Conservation (phyloP, 2,888 invertebrate genomes). For the Drosophila kanekoi region DNA sequence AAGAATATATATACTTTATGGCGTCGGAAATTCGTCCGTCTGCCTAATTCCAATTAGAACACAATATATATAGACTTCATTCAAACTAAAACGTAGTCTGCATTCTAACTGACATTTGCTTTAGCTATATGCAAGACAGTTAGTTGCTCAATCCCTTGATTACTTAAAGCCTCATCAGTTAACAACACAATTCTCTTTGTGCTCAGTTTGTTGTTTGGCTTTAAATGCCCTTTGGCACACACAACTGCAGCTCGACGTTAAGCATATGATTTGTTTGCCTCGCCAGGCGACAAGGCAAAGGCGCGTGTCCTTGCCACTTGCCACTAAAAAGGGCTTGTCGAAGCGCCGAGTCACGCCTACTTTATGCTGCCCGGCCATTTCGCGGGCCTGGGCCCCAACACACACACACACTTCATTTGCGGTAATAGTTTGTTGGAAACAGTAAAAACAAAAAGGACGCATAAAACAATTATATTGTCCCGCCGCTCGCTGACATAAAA, state of each 20-base stretch:
- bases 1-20: no score
- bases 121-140: not conserved
- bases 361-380: constrained; percentile 29
- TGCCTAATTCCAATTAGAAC: no score
- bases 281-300: constrained; percentile 2
- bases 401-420: constrained; percentile 52
- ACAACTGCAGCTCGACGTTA: constrained; percentile 10
- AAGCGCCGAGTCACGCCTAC: constrained; percentile 32
- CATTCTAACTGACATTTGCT: not conserved
- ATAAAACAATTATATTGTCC: constrained; percentile 77
- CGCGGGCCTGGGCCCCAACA: constrained; percentile 10
- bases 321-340: constrained; percentile 17
- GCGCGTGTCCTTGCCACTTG: constrained; percentile 28
- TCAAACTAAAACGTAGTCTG: not conserved
- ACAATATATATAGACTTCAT: no score
- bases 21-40: no score
- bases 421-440: constrained; percentile 67
- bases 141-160: not conserved
- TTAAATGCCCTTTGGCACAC: not conserved
- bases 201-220: not conserved
- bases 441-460: constrained; percentile 69
- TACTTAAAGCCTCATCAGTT: not conserved
- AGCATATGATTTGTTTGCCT: constrained; percentile 21
- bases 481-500: constrained; percentile 70
- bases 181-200: not conserved